Evolutionary conservation across 1,140 invertebrate species (phyloP).

Genomic region (Meloidogyne exigua): DNA sequence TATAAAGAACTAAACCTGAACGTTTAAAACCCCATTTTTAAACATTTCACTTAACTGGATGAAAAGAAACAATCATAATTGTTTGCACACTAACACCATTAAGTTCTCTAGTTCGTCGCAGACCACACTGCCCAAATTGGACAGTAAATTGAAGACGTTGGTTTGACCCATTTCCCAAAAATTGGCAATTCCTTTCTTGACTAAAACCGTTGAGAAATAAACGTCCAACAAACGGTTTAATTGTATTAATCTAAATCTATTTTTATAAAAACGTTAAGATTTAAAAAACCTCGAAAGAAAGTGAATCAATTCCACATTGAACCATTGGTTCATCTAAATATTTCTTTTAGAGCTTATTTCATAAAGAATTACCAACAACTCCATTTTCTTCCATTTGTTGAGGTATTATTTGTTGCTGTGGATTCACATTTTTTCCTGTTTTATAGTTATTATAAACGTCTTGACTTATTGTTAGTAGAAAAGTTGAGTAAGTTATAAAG

Average conservation of each 20-base stretch:
- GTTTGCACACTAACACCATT: conserved; percentile 59
- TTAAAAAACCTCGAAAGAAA: conserved; percentile 22
- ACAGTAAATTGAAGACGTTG: conserved; percentile 42
- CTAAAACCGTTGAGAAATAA: conserved; percentile 58
- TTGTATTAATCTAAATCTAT: conserved; percentile 51
- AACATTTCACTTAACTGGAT: conserved; percentile 46
- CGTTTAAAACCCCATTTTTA: too few relatives aligned
- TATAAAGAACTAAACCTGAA: conserved; percentile 1
- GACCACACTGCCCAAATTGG: conserved; percentile 58
- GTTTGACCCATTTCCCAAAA: conserved; percentile 37
- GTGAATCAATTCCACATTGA: conserved; percentile 34
- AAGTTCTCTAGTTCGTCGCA: conserved; percentile 53
- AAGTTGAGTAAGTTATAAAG: background rate
- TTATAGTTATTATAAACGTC: background rate
- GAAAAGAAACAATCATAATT: conserved; percentile 62
- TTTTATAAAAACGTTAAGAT: conserved; percentile 39
- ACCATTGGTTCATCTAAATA: conserved; percentile 40
- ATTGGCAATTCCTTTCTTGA: conserved; percentile 48
- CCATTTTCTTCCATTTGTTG: background rate
- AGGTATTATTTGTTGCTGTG: too few relatives aligned
- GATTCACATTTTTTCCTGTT: background rate
- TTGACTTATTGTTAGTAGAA: background rate
- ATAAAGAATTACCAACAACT: background rate
- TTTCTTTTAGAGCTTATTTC: background rate
- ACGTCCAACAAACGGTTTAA: conserved; percentile 53